A percentile compares a stretch with the other conserved stretches of the same genome.
phyloP scores from a whole-genome alignment of 30 jellyfish, hydroid and myxozoan genomes.

The Hydra vulgaris region DNA sequence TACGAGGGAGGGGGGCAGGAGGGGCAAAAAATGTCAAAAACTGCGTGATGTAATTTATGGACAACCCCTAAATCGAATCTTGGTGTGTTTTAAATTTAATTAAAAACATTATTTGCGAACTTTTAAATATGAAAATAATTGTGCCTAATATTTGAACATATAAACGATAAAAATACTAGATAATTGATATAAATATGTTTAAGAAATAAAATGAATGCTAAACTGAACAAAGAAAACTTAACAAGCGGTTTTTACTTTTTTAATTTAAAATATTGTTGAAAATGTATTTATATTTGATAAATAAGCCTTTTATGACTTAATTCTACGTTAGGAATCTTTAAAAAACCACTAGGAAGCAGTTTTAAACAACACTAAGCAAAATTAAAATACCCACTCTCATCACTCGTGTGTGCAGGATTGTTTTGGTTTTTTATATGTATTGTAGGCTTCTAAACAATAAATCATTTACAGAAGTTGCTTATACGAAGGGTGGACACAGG shows the following conservation, averaged over 20 bases:
- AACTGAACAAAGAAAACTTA: background rate
- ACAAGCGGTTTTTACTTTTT: background rate
- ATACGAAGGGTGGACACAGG: background rate
- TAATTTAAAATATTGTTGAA: background rate
- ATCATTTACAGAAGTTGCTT: background rate
- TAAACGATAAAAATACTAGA: background rate
- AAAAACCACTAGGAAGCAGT: background rate
- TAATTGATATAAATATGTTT: background rate
- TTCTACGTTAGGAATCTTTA: background rate
- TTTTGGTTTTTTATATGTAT: background rate
- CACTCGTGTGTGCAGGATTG: background rate
- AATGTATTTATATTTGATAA: background rate
- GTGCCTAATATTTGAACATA: background rate
- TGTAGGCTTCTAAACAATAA: background rate
- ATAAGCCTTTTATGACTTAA: background rate
- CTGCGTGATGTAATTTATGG: too few species aligned
- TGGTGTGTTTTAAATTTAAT: background rate
- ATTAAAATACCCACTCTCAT: background rate
- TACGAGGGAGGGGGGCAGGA: too few species aligned
- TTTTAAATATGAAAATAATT: background rate
- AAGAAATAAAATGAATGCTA: background rate
- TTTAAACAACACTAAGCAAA: background rate
- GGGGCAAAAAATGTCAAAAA: too few species aligned
- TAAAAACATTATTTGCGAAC: background rate
- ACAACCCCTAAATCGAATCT: too few species aligned